Base-by-base conservation (phyloP, 2,888 invertebrate genomes). In the Dioctria linearis region DNA sequence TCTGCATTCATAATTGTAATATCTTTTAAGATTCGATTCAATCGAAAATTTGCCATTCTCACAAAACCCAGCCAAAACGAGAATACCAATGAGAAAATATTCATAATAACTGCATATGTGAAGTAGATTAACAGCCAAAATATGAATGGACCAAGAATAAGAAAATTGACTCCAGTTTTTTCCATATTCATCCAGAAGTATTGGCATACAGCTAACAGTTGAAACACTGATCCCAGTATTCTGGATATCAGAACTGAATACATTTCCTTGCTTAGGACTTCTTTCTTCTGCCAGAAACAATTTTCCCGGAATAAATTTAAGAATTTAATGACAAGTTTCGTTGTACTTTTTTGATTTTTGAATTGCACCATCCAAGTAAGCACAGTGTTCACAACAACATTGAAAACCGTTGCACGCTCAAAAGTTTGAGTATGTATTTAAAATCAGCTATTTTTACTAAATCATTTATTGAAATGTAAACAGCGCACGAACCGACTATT, bases 51-150 rank as follows among this genome's bases (percentile, higher is more conserved):
- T 13, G 59, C 51, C 54, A 73, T 42, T 11, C 59, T 40, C 5
- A 73, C n/a, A 57, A 37, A 73, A 57, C 3, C 73, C 59, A 42
- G 54, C 73, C 25, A 59, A 51, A 37, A 73, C 42, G 39, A 73
- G 54, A 40, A 73, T 73, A 11, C 73, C 42, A 13, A 59, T 42
- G 59, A 59, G 25, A 54, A 73, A 8, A 49, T 73, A n/a, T 54
- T 73, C 54, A 73, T 11, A 11, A 65, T n/a, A 3, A 65, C 42
- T 65, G 65, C 40, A 65, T 65, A 65, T 5, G 65, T 65, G n/a
- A 65, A 40, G 42, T 42, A 65, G 40, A 65, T n/a, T 65, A 37
- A 65, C 3, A 65, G 5, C 65, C 65, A 39, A 65, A 65, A 65
- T 11, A n/a, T n/a, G 13, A 65, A 65, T 42, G 65, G 65, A 11